These are phyloP conservation scores for Drosophila rubida DNA, from an alignment of 2,888 invertebrate species.

Conservation along the genomic window DNA sequence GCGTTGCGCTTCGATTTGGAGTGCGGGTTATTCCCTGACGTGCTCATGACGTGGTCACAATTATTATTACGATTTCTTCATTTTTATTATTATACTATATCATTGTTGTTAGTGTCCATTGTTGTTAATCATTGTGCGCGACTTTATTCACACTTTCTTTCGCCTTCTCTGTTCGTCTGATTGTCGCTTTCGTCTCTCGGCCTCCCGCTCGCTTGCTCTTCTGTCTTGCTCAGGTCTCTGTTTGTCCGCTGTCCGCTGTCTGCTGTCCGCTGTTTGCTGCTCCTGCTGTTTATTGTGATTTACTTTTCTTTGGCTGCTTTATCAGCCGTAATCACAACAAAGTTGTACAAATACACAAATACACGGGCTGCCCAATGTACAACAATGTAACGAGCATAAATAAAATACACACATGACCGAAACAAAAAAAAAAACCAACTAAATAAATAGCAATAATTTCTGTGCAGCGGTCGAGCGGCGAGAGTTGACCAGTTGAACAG, in stretches of 20 bases:
- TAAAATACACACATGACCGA: conserved; percentile 23
- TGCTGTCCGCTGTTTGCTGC: conserved; percentile 8
- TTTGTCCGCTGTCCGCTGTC: not conserved
- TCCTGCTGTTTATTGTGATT: conserved; percentile 69
- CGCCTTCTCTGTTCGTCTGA: conserved; percentile 27
- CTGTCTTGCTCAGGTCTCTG: conserved; percentile 4
- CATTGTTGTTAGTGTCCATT: conserved; percentile 67
- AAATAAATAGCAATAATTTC: conserved; percentile 19
- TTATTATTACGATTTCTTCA: conserved; percentile 71
- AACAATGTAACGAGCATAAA: conserved; percentile 55
- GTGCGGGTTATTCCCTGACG: conserved; percentile 46
- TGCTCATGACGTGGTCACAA: conserved; percentile 78
- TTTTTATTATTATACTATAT: conserved; percentile 47
- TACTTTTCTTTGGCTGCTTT: conserved; percentile 71
- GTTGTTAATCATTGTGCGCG: conserved; percentile 71
- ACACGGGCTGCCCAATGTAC: conserved; percentile 26
- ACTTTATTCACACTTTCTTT: conserved; percentile 80
- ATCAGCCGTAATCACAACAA: conserved; percentile 79
- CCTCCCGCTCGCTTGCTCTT: conserved; percentile 4
- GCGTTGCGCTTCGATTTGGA: not conserved
- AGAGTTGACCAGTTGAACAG: conserved; percentile 40
- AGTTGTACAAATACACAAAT: conserved; percentile 55
- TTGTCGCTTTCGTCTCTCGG: conserved; percentile 3
- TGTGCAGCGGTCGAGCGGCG: conserved; percentile 34
- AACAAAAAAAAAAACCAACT: conserved; percentile 24